Percentiles rank a stretch among this genome's conserved stretches.
Evolutionary conservation across 2,888 invertebrate genomes (phyloP).

Genomic region (Acleris emargana): DNA sequence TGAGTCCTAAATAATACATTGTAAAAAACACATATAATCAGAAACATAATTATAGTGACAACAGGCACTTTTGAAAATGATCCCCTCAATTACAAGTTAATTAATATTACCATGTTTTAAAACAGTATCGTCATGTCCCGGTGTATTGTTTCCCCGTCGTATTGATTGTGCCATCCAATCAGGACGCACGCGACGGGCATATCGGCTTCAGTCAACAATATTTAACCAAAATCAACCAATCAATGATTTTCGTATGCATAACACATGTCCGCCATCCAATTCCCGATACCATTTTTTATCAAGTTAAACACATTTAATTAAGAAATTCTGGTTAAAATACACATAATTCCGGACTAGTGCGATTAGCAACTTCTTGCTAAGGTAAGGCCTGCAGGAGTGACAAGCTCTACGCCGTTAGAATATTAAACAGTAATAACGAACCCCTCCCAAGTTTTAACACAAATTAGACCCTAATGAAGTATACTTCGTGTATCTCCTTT

Average conservation of each 20-base stretch:
- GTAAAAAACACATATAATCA: no score
- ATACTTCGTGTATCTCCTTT: conserved; percentile 32
- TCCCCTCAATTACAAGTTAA: conserved; percentile 4
- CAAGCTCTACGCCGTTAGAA: conserved; percentile 54
- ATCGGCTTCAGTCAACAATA: conserved; percentile 45
- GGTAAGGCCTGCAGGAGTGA: conserved; percentile 31
- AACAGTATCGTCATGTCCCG: conserved; percentile 32
- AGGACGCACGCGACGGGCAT: conserved; percentile 52
- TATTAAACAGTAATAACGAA: conserved; percentile 58
- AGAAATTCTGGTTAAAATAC: conserved; percentile 9
- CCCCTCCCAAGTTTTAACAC: conserved; percentile 50
- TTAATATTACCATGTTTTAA: conserved; percentile 14
- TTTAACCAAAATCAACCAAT: conserved; percentile 44
- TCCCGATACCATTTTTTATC: neutral
- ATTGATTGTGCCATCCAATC: conserved; percentile 52
- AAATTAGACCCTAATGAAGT: conserved; percentile 35
- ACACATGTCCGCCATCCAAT: conserved; percentile 28
- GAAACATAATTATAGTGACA: no score
- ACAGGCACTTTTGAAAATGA: no score
- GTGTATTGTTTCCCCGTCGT: conserved; percentile 37
- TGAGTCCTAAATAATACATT: no score
- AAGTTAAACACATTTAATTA: conserved; percentile 2
- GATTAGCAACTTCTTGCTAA: conserved; percentile 33
- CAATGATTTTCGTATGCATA: conserved; percentile 45
- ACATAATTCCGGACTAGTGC: conserved; percentile 32